phyloP scores from a whole-genome alignment of 2,888 invertebrate species.

The Tuta absoluta region DNA sequence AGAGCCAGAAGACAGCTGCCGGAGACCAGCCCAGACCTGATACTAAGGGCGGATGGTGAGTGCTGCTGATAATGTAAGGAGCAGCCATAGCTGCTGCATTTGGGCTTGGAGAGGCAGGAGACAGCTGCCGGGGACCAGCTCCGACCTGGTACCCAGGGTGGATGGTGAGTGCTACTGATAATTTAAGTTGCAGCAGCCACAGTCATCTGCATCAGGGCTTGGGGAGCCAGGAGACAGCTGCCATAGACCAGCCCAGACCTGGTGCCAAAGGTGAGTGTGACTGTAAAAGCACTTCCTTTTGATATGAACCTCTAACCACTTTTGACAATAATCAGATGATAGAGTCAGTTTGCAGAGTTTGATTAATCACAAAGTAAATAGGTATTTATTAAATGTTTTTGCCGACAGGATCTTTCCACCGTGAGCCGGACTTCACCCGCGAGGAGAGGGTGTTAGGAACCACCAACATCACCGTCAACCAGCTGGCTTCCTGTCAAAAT shows the following conservation, averaged over 20 bases:
- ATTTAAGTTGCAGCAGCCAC: constrained; percentile 33
- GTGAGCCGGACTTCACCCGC: constrained; percentile 61
- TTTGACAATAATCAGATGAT: too few relatives aligned
- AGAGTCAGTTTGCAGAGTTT: too few relatives aligned
- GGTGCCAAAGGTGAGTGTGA: constrained; percentile 54
- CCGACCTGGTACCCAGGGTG: constrained; percentile 53
- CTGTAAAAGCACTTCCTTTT: too few relatives aligned
- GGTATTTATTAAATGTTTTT: too few relatives aligned
- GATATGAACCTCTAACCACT: too few relatives aligned
- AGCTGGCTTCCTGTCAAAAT: constrained; percentile 54
- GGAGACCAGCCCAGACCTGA: constrained; percentile 51
- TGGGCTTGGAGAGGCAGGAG: constrained; percentile 39
- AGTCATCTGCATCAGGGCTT: constrained; percentile 40
- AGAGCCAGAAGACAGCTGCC: constrained; percentile 36
- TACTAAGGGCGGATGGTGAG: constrained; percentile 53
- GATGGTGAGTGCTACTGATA: constrained; percentile 46
- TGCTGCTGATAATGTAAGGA: neutral
- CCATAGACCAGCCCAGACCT: constrained; percentile 50
- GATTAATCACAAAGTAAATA: too few relatives aligned
- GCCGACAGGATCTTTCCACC: constrained; percentile 58
- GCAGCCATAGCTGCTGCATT: constrained; percentile 30
- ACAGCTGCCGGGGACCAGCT: constrained; percentile 41
- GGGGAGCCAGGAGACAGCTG: constrained; percentile 37
- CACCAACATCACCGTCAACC: constrained; percentile 61
- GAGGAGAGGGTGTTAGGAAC: constrained; percentile 55